Evolutionary conservation across 2,113 vertebrate genomes (phyloP).

Genomic region (Lepus europaeus): DNA sequence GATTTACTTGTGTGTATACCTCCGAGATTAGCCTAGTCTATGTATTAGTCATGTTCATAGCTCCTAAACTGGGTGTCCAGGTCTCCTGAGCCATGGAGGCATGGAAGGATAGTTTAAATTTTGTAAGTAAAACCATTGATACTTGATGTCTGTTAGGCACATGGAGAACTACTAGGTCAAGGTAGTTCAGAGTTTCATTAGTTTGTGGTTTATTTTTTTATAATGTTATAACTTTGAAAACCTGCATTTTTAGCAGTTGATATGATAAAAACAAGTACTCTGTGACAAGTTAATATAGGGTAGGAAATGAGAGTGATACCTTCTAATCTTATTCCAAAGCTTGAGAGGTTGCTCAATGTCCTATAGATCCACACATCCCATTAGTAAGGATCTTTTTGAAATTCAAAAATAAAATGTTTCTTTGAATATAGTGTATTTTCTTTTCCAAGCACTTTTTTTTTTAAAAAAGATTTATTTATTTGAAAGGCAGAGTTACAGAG

Average conservation of each 20-base stretch:
- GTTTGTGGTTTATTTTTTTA: background rate
- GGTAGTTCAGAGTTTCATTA: background rate
- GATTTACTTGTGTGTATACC: background rate
- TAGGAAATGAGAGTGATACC: background rate
- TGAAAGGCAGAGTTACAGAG: too few relatives aligned
- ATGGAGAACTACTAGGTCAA: background rate
- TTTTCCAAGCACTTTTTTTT: background rate
- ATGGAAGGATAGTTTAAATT: background rate
- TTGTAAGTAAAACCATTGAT: background rate
- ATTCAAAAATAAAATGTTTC: background rate
- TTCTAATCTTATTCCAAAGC: constrained; percentile 6
- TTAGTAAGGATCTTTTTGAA: background rate
- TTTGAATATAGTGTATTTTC: background rate
- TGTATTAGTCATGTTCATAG: background rate
- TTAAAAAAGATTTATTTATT: too few relatives aligned
- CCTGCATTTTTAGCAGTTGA: background rate
- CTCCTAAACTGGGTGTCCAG: background rate
- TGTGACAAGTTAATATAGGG: constrained; percentile 9
- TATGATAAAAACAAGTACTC: constrained; percentile 3
- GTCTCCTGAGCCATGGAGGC: background rate
- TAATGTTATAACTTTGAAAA: background rate
- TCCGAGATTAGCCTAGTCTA: background rate
- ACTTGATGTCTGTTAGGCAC: background rate
- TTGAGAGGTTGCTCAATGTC: background rate
- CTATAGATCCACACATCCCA: background rate